A percentile compares a stretch with the other conserved stretches of the same genome.
Evolutionary conservation across 2,888 invertebrate genomes (phyloP).

Genomic region (Odontocerum albicorne): DNA sequence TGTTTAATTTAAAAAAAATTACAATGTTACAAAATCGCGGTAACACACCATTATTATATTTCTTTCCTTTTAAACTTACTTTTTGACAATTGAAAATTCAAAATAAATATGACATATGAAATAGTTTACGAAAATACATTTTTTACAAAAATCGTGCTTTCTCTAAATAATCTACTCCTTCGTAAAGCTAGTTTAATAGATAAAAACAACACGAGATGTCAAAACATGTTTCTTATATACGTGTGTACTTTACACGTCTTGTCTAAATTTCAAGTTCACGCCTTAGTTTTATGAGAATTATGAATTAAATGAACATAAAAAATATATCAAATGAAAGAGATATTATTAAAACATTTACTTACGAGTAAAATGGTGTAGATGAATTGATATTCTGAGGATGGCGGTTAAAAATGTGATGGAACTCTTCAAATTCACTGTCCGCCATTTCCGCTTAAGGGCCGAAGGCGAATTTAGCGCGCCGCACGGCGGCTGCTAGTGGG

Average conservation of each 20-base stretch:
- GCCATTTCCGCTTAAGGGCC: conserved; percentile 70
- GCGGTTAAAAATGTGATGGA: conserved; percentile 82
- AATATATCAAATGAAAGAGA: conserved; percentile 1
- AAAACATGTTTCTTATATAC: neutral
- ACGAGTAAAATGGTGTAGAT: conserved; percentile 87
- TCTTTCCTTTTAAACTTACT: no score
- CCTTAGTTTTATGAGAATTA: neutral
- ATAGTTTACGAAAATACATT: no score
- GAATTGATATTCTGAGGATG: conserved; percentile 77
- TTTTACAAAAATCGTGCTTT: no score
- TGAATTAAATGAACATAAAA: neutral
- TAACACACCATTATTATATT: no score
- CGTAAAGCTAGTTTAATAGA: no score
- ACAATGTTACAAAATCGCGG: no score
- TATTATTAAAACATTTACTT: conserved; percentile 54
- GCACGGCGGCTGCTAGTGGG: conserved; percentile 9
- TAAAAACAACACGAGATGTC: no score
- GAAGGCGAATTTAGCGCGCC: conserved; percentile 59
- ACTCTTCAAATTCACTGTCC: conserved; percentile 92
- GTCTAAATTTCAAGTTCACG: neutral
- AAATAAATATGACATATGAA: no score
- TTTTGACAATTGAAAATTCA: no score
- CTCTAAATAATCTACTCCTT: no score
- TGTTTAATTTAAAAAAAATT: no score
- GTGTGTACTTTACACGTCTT: no score